A percentile compares a stretch with the other conserved stretches of the same genome.
Conservation (phyloP, 64 coral and sea anemone genomes). For the Montipora efflorescens region DNA sequence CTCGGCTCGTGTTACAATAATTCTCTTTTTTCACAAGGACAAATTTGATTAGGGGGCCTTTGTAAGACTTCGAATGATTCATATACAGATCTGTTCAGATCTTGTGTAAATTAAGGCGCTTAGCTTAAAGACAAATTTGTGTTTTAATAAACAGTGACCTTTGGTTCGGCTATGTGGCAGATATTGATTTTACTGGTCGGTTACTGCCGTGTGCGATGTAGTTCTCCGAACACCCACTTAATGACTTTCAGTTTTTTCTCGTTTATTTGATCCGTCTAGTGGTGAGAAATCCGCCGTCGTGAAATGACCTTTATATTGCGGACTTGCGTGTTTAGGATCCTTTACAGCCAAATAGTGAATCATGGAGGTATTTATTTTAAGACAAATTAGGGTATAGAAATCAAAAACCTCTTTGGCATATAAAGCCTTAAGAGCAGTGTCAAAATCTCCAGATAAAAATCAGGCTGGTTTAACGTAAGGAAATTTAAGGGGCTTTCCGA, state of each 20-base stretch:
- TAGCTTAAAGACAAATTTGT: no score
- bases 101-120: no score
- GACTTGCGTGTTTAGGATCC: background rate
- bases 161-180: no score
- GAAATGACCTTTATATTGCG: background rate
- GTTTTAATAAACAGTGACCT: no score
- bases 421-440: background rate
- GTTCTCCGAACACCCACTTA: background rate
- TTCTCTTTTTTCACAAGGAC: no score
- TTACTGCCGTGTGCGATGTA: no score
- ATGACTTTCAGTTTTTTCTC: background rate
- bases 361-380: background rate
- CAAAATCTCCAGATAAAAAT: background rate
- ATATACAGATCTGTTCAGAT: no score
- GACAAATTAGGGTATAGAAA: background rate
- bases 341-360: no score
- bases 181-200: no score
- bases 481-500: background rate
- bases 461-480: background rate
- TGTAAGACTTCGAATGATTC: no score
- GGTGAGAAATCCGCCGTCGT: constrained; percentile 1
- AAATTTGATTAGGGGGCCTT: no score
- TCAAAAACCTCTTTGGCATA: background rate
- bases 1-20: no score
- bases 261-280: background rate